A percentile compares a stretch with the other conserved stretches of the same genome.
Evolutionary conservation across 2,797 vertebrate genomes (phyloP).

Genomic region (Myotis planiceps): DNA sequence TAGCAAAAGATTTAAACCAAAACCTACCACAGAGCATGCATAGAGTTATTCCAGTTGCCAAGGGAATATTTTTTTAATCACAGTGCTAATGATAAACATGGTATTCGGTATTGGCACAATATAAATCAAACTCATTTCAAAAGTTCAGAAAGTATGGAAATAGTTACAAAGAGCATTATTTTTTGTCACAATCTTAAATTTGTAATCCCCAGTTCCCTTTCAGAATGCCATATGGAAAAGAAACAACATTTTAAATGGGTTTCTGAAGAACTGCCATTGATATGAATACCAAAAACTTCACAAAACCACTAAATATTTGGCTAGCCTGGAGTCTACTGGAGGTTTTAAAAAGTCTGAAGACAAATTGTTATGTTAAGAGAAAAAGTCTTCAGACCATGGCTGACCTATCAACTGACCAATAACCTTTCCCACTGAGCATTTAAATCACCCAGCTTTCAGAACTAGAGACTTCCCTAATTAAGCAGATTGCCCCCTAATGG

Average conservation of each 20-base stretch:
- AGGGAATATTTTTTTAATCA: constrained; percentile 60
- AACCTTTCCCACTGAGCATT: constrained; percentile 66
- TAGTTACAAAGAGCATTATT: constrained; percentile 77
- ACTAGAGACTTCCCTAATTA: constrained; percentile 77
- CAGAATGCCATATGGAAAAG: constrained; percentile 81
- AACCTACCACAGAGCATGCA: background rate
- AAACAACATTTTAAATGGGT: constrained; percentile 80
- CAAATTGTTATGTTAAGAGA: constrained; percentile 84
- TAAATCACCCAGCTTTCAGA: constrained; percentile 70
- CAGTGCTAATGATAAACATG: constrained; percentile 76
- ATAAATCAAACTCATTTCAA: constrained; percentile 78
- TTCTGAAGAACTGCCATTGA: constrained; percentile 85
- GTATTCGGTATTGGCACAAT: constrained; percentile 74
- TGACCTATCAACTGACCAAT: constrained; percentile 81
- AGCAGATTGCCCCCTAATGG: constrained; percentile 35
- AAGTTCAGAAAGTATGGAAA: constrained; percentile 66
- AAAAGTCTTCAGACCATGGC: constrained; percentile 72
- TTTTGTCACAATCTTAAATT: constrained; percentile 79
- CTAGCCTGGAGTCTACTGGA: constrained; percentile 84
- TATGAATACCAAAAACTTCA: constrained; percentile 85
- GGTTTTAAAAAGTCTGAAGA: constrained; percentile 84
- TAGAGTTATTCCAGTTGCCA: background rate
- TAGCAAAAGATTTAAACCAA: constrained; percentile 19
- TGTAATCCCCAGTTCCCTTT: constrained; percentile 73
- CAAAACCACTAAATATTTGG: constrained; percentile 89